These are phyloP conservation scores for Zapus hudsonius DNA, from an alignment of 2,113 vertebrate genomes.

Conservation along the genomic window DNA sequence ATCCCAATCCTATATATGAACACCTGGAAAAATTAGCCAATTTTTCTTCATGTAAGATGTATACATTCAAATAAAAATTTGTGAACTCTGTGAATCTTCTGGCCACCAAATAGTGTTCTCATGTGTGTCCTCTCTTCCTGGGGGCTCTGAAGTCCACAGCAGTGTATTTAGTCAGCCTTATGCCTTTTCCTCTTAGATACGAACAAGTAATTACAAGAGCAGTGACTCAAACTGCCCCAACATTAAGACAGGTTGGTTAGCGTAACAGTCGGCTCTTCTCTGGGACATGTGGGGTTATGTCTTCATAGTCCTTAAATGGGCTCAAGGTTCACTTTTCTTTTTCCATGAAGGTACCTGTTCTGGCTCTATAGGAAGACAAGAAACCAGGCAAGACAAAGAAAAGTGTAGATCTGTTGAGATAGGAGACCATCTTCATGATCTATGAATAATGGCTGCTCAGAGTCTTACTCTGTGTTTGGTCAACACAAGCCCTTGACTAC, in stretches of 20 bases:
- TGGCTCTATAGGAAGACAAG: not conserved
- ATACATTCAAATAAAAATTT: conserved; percentile 4
- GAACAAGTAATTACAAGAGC: conserved; percentile 4
- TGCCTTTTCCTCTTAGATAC: not conserved
- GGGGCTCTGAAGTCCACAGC: not conserved
- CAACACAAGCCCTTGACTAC: not conserved
- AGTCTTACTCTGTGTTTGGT: not conserved
- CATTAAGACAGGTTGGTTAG: not conserved
- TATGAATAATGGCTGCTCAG: not conserved
- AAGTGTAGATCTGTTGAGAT: not conserved
- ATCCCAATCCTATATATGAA: not conserved
- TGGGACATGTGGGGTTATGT: no score
- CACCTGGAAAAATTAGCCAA: not conserved
- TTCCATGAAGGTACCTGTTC: not conserved
- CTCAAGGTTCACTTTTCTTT: no score
- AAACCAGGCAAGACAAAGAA: conserved; percentile 28
- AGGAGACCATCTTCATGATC: not conserved
- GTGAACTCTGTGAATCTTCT: not conserved
- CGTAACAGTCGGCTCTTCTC: not conserved
- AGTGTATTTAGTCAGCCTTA: not conserved
- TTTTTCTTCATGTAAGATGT: conserved; percentile 38
- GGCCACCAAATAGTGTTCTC: not conserved
- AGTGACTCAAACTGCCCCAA: not conserved
- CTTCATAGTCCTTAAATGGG: no score
- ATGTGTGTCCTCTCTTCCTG: not conserved